Percentiles rank a stretch among this genome's conserved stretches.
Evolutionary conservation across 1,140 invertebrate genomes (phyloP).

Genomic region (Bilobella aurantiaca): DNA sequence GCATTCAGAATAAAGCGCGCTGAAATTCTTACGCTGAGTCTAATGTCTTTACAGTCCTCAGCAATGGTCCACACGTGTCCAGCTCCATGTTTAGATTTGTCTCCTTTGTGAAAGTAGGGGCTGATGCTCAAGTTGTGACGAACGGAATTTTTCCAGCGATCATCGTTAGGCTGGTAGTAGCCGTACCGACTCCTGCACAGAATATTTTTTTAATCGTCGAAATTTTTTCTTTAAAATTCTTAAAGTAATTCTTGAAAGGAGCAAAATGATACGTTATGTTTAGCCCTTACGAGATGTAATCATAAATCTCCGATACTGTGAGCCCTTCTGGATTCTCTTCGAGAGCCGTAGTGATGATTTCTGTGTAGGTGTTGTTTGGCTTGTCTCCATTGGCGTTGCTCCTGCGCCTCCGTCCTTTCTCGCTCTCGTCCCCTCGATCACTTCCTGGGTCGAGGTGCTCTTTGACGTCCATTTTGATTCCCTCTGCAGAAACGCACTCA

Average conservation of each 20-base stretch:
- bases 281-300: slow-evolving; percentile 80
- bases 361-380: slow-evolving; percentile 52
- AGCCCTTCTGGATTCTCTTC: slow-evolving; percentile 64
- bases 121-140: slow-evolving; percentile 75
- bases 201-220: slow-evolving; percentile 1
- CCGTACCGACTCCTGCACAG: slow-evolving; percentile 63
- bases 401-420: neutral
- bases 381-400: slow-evolving; percentile 14
- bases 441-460: neutral
- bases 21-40: neutral
- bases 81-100: slow-evolving; percentile 67
- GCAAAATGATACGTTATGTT: neutral
- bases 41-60: slow-evolving; percentile 39
- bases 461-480: neutral
- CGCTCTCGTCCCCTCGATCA: neutral
- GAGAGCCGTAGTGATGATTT: slow-evolving; percentile 72
- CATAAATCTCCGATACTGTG: slow-evolving; percentile 79
- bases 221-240: neutral
- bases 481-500: neutral
- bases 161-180: slow-evolving; percentile 73
- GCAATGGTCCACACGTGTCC: slow-evolving; percentile 76
- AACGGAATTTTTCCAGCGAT: slow-evolving; percentile 82
- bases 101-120: slow-evolving; percentile 75
- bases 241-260: neutral
- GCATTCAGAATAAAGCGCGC: no score